phyloP scores from a whole-genome alignment of 1,140 invertebrate genomes.

The Uloborus diversus region DNA sequence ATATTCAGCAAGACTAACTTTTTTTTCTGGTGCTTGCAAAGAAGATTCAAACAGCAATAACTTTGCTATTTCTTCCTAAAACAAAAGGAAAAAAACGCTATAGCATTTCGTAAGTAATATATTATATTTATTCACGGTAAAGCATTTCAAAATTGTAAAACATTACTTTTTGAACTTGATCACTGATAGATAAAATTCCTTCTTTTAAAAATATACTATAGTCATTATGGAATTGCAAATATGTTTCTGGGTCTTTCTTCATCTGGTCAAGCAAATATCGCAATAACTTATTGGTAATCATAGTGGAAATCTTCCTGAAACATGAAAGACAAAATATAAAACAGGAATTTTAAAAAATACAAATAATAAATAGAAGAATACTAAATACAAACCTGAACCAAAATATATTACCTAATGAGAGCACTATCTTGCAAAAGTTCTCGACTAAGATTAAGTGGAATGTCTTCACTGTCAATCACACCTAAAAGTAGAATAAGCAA shows the following conservation, averaged over 20 bases:
- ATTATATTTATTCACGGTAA: too few relatives aligned
- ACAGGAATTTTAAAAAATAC: neutral
- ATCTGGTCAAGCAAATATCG: slow-evolving; percentile 87
- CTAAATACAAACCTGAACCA: neutral
- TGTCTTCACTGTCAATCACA: slow-evolving; percentile 97
- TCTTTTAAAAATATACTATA: slow-evolving; percentile 95
- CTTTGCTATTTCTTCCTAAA: slow-evolving; percentile 89
- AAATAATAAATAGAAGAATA: neutral
- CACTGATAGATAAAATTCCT: slow-evolving; percentile 85
- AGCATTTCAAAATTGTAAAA: neutral
- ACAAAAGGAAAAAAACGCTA: too few relatives aligned
- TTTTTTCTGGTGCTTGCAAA: slow-evolving; percentile 74
- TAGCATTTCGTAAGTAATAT: too few relatives aligned
- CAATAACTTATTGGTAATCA: slow-evolving; percentile 84
- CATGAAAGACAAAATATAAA: neutral
- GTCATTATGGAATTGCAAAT: slow-evolving; percentile 87
- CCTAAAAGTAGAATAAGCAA: slow-evolving; percentile 74
- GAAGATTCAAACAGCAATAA: slow-evolving; percentile 94
- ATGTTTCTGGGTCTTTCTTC: slow-evolving; percentile 84
- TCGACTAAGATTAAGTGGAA: slow-evolving; percentile 94
- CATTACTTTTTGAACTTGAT: slow-evolving; percentile 81
- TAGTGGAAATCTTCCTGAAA: slow-evolving; percentile 80
- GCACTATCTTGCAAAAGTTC: slow-evolving; percentile 94
- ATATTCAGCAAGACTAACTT: slow-evolving; percentile 87
- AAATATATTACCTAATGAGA: slow-evolving; percentile 74